phyloP scores from a whole-genome alignment of 30 jellyfish, hydroid and myxozoan genomes.

The Hydractinia symbiolongicarpus region DNA sequence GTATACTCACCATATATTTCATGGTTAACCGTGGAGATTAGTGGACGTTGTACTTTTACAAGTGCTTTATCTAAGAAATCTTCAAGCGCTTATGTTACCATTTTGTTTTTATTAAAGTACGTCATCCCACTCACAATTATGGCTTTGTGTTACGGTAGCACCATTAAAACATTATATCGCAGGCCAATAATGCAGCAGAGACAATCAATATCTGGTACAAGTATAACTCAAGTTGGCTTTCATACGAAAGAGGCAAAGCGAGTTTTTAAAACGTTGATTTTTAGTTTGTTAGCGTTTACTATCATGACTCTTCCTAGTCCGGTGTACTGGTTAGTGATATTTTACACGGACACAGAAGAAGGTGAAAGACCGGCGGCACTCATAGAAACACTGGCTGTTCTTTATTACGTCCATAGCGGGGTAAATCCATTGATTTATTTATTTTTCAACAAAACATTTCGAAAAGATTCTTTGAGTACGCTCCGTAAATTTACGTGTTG shows the following conservation, averaged over 20 bases:
- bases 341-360: background rate
- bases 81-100: background rate
- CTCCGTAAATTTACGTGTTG: too few relatives aligned
- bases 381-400: background rate
- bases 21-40: background rate
- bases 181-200: background rate
- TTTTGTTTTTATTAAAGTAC: background rate
- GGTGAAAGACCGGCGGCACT: background rate
- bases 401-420: background rate
- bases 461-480: background rate
- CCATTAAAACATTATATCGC: conserved; percentile 11
- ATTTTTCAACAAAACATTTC: background rate
- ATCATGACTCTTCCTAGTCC: conserved; percentile 8
- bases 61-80: background rate
- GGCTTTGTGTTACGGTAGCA: conserved; percentile 1
- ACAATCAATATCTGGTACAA: background rate
- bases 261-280: background rate
- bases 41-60: background rate
- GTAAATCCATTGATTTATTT: conserved; percentile 5
- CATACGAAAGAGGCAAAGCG: conserved; percentile 9
- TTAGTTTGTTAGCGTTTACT: background rate
- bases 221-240: background rate
- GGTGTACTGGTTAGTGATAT: background rate
- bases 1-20: background rate
- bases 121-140: background rate